Evolutionary conservation across 2,113 vertebrate genomes (phyloP).

Genomic region (Lipophrys pholis): DNA sequence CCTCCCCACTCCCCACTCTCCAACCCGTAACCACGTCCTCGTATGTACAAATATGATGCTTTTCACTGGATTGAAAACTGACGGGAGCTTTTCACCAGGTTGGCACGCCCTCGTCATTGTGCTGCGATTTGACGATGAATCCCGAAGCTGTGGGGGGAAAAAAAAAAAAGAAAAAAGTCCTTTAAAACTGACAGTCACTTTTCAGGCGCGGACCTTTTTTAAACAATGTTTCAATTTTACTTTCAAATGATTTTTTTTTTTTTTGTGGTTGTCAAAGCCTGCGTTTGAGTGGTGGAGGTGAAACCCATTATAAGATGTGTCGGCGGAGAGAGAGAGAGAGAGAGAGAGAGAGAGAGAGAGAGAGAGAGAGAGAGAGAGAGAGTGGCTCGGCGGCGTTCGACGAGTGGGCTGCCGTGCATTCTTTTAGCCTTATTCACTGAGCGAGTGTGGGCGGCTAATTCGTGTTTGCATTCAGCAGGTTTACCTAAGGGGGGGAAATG

Average conservation of each 20-base stretch:
- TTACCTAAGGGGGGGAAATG: constrained; percentile 85
- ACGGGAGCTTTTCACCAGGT: constrained; percentile 65
- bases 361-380: constrained; percentile 57
- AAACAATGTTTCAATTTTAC: constrained; percentile 75
- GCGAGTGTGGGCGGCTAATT: constrained; percentile 83
- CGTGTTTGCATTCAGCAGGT: constrained; percentile 85
- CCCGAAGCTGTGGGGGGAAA: background rate
- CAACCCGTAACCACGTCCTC: constrained; percentile 19
- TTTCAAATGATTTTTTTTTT: constrained; percentile 61
- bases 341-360: constrained; percentile 67
- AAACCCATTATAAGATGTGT: constrained; percentile 79
- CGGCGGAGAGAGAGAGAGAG: constrained; percentile 64
- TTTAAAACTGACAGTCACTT: constrained; percentile 67
- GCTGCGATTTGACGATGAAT: constrained; percentile 53
- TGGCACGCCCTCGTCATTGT: constrained; percentile 71
- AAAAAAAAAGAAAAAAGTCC: constrained; percentile 19
- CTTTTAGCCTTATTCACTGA: constrained; percentile 84
- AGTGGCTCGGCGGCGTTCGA: constrained; percentile 71
- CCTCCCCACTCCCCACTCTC: background rate
- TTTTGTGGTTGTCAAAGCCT: constrained; percentile 13
- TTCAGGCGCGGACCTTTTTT: constrained; percentile 46
- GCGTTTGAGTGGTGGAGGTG: constrained; percentile 72
- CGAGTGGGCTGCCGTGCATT: constrained; percentile 84
- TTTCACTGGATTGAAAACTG: constrained; percentile 59
- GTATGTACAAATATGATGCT: constrained; percentile 53